phyloP scores from a whole-genome alignment of 2,888 invertebrate species.

The Polietes domitor region DNA sequence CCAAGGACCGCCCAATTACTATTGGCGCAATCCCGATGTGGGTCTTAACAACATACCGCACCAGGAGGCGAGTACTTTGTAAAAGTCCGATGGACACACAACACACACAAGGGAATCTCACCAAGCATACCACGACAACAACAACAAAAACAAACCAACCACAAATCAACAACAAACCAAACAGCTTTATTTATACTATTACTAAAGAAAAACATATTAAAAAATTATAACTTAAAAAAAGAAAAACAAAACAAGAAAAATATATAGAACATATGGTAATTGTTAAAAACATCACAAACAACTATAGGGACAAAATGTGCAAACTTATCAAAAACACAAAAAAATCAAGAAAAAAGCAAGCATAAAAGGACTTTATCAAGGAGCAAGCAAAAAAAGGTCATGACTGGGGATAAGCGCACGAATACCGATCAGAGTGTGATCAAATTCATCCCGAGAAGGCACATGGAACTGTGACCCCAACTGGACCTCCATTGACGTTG shows the following conservation, averaged over 20 bases:
- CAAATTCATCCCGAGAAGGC: too few relatives aligned
- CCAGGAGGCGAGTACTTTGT: slow-evolving; percentile 84
- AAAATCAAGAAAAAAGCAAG: slow-evolving; percentile 51
- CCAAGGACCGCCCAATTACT: slow-evolving; percentile 91
- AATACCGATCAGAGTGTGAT: too few relatives aligned
- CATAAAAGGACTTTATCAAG: slow-evolving; percentile 6
- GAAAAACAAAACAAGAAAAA: slow-evolving; percentile 31
- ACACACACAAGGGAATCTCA: background rate
- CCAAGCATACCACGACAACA: background rate
- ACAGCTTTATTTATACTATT: slow-evolving; percentile 62
- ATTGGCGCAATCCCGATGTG: slow-evolving; percentile 87
- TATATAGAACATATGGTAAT: slow-evolving; percentile 61
- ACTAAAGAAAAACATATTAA: slow-evolving; percentile 22
- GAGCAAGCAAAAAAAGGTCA: background rate
- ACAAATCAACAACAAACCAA: slow-evolving; percentile 53
- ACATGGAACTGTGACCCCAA: too few relatives aligned
- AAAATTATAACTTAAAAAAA: background rate
- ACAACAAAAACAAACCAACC: slow-evolving; percentile 39
- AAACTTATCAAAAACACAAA: slow-evolving; percentile 64
- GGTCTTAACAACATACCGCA: slow-evolving; percentile 89
- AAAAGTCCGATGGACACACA: slow-evolving; percentile 59
- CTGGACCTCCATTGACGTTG: background rate
- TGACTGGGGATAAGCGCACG: too few relatives aligned
- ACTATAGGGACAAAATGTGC: slow-evolving; percentile 68
- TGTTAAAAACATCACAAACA: slow-evolving; percentile 60